Conservation (phyloP, 2,113 vertebrate species). For the Pseudopipra pipra region DNA sequence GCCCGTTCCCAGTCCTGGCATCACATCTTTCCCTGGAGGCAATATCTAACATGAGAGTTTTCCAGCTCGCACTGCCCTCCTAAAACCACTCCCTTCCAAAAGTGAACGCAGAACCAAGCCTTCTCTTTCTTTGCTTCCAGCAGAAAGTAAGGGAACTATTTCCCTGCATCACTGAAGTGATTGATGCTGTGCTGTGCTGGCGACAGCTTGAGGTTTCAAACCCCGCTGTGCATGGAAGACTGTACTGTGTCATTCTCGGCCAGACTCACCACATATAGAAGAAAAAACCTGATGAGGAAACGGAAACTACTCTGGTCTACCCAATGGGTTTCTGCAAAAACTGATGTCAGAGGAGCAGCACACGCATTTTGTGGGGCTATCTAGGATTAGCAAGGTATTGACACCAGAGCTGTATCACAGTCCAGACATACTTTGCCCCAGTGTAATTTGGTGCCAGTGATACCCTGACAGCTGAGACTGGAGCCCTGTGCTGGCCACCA, state of each 20-base stretch:
- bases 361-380: rapidly evolving
- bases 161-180: neutral
- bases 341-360: neutral
- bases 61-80: neutral
- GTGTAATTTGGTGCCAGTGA: neutral
- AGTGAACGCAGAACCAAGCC: neutral
- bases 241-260: neutral
- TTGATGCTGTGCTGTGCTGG: neutral
- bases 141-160: neutral
- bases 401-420: neutral
- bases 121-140: neutral
- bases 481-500: neutral
- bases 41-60: neutral
- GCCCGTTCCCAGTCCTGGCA: neutral
- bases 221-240: neutral
- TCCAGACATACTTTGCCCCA: neutral
- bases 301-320: neutral
- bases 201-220: neutral
- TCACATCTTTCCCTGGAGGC: neutral
- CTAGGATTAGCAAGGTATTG: neutral
- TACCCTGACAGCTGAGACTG: neutral
- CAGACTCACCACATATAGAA: neutral
- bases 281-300: neutral
- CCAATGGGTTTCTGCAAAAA: neutral
- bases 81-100: neutral